phyloP scores from a whole-genome alignment of 2,888 invertebrate species.

The Phrixothrix hirtus region DNA sequence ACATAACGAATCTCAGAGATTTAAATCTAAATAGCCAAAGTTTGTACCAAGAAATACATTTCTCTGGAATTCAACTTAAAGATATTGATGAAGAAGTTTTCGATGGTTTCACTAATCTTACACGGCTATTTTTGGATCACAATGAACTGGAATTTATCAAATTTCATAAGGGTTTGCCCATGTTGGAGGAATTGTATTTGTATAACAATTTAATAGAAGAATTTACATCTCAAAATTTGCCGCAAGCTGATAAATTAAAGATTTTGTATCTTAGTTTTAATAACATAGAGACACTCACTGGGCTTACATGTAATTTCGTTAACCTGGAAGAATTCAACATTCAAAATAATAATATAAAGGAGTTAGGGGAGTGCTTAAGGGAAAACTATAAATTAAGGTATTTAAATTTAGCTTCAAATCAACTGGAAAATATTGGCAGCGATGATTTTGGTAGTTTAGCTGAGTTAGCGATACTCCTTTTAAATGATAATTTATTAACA shows the following conservation, averaged over 20 bases:
- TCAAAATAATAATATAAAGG: slow-evolving; percentile 48
- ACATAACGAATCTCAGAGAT: background rate
- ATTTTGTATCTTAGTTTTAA: background rate
- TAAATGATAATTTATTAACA: slow-evolving; percentile 50
- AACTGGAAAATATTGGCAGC: background rate
- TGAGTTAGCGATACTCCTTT: slow-evolving; percentile 49
- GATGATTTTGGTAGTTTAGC: slow-evolving; percentile 10
- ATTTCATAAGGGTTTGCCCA: slow-evolving; percentile 45
- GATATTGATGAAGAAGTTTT: background rate
- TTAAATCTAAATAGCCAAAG: background rate
- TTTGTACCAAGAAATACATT: background rate
- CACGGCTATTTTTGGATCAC: background rate
- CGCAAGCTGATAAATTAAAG: background rate
- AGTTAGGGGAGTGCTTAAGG: slow-evolving; percentile 35
- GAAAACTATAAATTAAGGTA: background rate
- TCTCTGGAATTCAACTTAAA: background rate
- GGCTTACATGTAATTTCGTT: background rate
- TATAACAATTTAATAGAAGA: slow-evolving; percentile 45
- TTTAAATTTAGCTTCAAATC: background rate
- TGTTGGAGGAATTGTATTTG: slow-evolving; percentile 47
- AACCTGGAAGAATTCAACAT: slow-evolving; percentile 27
- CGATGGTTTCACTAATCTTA: background rate
- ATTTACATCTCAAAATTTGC: background rate
- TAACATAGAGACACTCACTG: background rate
- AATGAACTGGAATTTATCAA: slow-evolving; percentile 46